Evolutionary conservation across 2,888 invertebrate species (phyloP), one percentile per base, ranked within the genome.

Genomic region (Lasioglossum lativentre): DNA sequence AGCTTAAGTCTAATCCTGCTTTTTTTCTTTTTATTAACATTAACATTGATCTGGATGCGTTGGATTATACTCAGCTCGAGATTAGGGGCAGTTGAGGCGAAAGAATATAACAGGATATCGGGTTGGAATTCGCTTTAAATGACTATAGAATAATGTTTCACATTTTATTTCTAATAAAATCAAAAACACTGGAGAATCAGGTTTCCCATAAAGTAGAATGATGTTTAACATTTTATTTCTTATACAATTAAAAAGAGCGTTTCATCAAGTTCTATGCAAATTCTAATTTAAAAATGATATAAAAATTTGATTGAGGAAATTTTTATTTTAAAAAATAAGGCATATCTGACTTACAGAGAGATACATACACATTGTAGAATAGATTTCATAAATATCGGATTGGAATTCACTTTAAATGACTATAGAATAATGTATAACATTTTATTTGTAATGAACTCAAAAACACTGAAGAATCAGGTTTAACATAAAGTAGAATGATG

Each of bases 11-110:
- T 52, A 75, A 75, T 75, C 23, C 34, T 52, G 16, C 10, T 40
- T 40, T n/a, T n/a, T 74, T 73, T 56, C 14, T 27, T 56, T 59
- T 74, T 47, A n/a, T n/a, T n/a, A n/a, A n/a, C n/a, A 68, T 14
- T 40, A 68, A 68, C 38, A 23, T n/a, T 38, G n/a, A 68, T 68
- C 23, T 19, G 34, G 8, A 66, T 34, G 6, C 16, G 5, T 8
- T 34, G 19, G 19, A 66, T 66, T 34, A 66, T 66, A 34, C 19
- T 5, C 34, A 34, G 23, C 10, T 23, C 66, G 12, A 30, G 66
- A 23, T 63, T 19, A 34, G 19, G 8, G 34, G 6, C 66, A 34
- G 66, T 19, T 66, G 19, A 30, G 2, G 8, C 66, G 19, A 4
- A 34, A 66, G 19, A 23, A 66, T 23, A 34, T 30, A 19, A 34